Evolutionary conservation across 2,888 invertebrate species (phyloP), one percentile per base, ranked within the genome.

Genomic region (Phorcus lineatus): DNA sequence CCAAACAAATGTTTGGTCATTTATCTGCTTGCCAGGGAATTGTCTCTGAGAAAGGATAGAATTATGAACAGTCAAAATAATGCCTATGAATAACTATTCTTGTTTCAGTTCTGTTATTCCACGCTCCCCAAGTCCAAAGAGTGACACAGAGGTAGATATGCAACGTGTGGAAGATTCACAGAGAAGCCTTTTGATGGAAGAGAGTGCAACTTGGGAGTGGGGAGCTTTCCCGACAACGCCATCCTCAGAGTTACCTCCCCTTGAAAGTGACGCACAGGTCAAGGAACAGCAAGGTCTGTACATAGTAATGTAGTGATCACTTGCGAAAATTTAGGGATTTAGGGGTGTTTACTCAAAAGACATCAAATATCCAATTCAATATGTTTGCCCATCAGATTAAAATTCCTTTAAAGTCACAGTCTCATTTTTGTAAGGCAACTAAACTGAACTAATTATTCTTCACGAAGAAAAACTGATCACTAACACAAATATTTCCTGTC

Each of bases 141-240:
- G 98, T 62, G 99, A 99, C 93, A 97, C 98, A 0, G 99, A 99
- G 92, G 96, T 97, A 91, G 98, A 98, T 93, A 91, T 93, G 80
- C 90, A 86, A 80, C 93, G 87, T 55, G 88, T 82, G 52, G 97
- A 97, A 95, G 96, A 86, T 97, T 77, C 79, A 13, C 82, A 87
- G 52, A 80, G 84, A 7, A 67, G 85, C 2, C 80, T 85, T 9
- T 66, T 84, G 6, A 82, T 86, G 62, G 89, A 88, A 53, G 84
- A 87, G 19, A 85, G 85, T 28, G 88, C 90, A 9, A 84, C 89
- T 36, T 91, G 91, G 91, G 89, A 89, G 75, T 91, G 91, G 91
- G 91, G 91, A 24, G 85, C 87, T 66, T 85, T 91, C 40, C 91
- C 91, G 9, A 77, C 81, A 74, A 78, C 78, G n/a, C 70, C 75